These are phyloP conservation scores for Montifringilla adamsi DNA, from an alignment of 2,113 vertebrate species.

Conservation along the genomic window DNA sequence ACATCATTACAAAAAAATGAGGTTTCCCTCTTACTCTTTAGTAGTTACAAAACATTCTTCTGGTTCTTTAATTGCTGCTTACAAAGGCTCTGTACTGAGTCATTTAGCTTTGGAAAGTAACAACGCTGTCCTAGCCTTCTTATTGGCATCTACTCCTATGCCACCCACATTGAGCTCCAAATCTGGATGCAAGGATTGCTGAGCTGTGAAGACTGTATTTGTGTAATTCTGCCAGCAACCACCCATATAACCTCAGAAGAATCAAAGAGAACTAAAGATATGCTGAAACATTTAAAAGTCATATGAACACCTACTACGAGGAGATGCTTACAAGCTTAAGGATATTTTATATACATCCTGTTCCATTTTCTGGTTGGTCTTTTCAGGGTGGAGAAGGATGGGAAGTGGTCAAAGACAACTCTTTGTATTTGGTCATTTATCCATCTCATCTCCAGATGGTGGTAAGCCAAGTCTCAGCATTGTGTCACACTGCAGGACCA, in stretches of 20 bases:
- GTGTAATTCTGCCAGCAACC: constrained; percentile 77
- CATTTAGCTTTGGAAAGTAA: constrained; percentile 70
- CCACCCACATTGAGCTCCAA: constrained; percentile 81
- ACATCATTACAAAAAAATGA: constrained; percentile 5
- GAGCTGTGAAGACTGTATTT: constrained; percentile 77
- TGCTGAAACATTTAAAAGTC: constrained; percentile 60
- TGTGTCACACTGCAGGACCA: not conserved
- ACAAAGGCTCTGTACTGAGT: constrained; percentile 60
- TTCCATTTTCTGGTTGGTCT: not conserved
- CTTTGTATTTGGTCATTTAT: not conserved
- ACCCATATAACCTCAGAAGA: constrained; percentile 78
- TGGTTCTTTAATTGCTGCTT: constrained; percentile 65
- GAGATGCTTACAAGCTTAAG: not conserved
- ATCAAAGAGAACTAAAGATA: constrained; percentile 77
- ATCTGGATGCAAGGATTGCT: constrained; percentile 74
- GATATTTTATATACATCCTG: not conserved
- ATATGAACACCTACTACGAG: constrained; percentile 4
- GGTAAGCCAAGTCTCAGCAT: not conserved
- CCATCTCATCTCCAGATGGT: not conserved
- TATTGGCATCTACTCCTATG: constrained; percentile 70
- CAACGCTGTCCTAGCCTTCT: constrained; percentile 68
- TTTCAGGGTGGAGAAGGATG: not conserved
- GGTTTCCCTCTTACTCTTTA: constrained; percentile 7
- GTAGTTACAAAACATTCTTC: constrained; percentile 51
- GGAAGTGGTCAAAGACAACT: not conserved